Evolutionary conservation across 2,113 vertebrate genomes (phyloP).

Genomic region (Phyllostomus hastatus): DNA sequence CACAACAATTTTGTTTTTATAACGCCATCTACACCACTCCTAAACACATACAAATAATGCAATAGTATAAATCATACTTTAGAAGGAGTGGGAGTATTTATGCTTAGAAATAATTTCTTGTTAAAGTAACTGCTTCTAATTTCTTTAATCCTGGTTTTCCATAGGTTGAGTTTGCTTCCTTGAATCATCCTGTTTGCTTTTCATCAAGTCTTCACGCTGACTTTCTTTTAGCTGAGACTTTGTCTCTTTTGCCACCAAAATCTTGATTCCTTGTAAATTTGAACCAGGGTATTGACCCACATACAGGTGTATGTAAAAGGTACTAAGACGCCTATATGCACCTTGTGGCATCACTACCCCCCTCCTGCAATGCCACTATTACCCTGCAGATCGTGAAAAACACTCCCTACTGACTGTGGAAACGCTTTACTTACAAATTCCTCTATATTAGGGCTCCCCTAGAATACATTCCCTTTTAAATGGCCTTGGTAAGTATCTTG

Average conservation of each 20-base stretch:
- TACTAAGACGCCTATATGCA: background rate
- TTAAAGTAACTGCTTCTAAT: conserved; percentile 21
- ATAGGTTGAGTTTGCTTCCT: background rate
- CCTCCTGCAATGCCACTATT: background rate
- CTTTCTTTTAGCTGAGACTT: background rate
- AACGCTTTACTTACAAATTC: background rate
- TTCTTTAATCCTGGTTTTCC: conserved; percentile 7
- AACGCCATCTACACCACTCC: background rate
- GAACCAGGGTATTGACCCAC: background rate
- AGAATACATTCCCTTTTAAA: background rate
- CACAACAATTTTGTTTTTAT: background rate
- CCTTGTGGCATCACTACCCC: background rate
- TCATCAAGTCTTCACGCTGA: background rate
- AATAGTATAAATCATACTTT: conserved; percentile 22
- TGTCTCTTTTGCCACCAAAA: background rate
- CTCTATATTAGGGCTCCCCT: background rate
- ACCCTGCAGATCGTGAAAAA: background rate
- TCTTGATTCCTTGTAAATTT: background rate
- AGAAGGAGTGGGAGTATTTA: background rate
- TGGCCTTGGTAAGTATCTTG: background rate
- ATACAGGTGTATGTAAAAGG: background rate
- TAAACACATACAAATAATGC: background rate
- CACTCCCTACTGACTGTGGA: background rate
- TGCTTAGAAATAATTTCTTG: background rate
- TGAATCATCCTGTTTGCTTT: background rate